These are phyloP conservation scores for Entomobrya proxima DNA, from an alignment of 2,888 invertebrate genomes.

Conservation along the genomic window DNA sequence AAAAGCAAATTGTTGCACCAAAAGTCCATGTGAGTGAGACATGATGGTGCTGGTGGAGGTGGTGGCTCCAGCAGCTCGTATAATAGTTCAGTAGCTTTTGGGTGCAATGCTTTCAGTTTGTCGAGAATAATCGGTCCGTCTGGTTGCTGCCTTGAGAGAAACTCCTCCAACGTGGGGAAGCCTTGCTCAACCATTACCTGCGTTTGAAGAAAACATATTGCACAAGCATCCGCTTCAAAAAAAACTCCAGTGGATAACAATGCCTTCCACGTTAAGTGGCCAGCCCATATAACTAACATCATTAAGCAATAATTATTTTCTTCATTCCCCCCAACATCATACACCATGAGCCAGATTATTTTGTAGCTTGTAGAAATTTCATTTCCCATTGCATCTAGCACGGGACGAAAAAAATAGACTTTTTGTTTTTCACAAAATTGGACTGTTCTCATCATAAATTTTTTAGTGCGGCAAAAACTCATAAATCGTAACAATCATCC, in stretches of 20 bases:
- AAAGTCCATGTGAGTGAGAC: conserved; percentile 75
- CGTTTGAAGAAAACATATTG: background rate
- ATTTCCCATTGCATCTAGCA: background rate
- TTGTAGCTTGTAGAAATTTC: too few species aligned
- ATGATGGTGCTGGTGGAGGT: conserved; percentile 72
- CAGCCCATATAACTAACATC: too few species aligned
- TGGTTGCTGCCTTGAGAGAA: conserved; percentile 73
- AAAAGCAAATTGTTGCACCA: conserved; percentile 76
- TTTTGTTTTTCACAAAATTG: background rate
- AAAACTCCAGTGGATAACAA: too few species aligned
- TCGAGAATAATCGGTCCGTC: conserved; percentile 72
- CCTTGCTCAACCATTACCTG: conserved; percentile 75
- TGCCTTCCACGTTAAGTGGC: too few species aligned
- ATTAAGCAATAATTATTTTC: too few species aligned
- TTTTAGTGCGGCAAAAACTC: background rate
- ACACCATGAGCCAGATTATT: too few species aligned
- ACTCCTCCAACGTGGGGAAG: conserved; percentile 73
- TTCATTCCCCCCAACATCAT: too few species aligned
- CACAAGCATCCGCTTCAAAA: background rate
- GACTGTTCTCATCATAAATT: background rate
- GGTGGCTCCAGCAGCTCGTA: conserved; percentile 74
- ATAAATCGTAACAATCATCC: background rate
- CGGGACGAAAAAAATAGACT: too few species aligned
- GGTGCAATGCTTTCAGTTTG: conserved; percentile 74
- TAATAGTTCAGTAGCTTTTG: conserved; percentile 73